A percentile compares a stretch with the other conserved stretches of the same genome.
Evolutionary conservation across 2,113 vertebrate species (phyloP).

Genomic region (Monarcha castaneiventris): DNA sequence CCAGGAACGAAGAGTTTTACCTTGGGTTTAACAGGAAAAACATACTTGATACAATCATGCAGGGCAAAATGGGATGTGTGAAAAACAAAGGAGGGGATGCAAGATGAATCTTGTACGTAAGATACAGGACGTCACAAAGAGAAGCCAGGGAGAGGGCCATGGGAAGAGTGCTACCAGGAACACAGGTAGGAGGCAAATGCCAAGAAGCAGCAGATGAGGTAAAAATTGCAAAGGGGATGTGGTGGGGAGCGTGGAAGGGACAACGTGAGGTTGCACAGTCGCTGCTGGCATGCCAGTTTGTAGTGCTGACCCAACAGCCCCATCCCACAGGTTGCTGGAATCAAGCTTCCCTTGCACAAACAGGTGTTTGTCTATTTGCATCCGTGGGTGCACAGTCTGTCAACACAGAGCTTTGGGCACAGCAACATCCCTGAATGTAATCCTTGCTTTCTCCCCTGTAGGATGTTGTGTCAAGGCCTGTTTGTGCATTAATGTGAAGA

Average conservation of each 20-base stretch:
- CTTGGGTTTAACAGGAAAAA: neutral
- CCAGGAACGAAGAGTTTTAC: neutral
- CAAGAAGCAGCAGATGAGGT: neutral
- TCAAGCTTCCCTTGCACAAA: neutral
- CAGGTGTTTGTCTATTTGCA: neutral
- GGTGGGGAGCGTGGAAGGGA: accelerated
- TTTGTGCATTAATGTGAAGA: neutral
- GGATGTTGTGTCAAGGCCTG: neutral
- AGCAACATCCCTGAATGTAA: neutral
- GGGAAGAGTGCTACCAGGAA: neutral
- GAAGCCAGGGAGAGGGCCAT: neutral
- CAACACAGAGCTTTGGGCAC: neutral
- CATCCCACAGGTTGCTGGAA: neutral
- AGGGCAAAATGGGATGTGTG: neutral
- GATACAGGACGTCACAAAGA: neutral
- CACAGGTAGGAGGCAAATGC: neutral
- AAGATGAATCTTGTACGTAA: neutral
- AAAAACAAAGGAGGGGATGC: neutral
- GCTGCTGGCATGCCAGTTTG: neutral
- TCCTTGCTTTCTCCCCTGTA: neutral
- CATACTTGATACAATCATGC: neutral
- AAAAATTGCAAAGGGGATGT: neutral
- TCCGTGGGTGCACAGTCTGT: neutral
- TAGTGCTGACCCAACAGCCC: neutral
- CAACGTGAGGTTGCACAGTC: accelerated